phyloP scores from a whole-genome alignment of 1,140 invertebrate species.

The Dreissena rostriformis region DNA sequence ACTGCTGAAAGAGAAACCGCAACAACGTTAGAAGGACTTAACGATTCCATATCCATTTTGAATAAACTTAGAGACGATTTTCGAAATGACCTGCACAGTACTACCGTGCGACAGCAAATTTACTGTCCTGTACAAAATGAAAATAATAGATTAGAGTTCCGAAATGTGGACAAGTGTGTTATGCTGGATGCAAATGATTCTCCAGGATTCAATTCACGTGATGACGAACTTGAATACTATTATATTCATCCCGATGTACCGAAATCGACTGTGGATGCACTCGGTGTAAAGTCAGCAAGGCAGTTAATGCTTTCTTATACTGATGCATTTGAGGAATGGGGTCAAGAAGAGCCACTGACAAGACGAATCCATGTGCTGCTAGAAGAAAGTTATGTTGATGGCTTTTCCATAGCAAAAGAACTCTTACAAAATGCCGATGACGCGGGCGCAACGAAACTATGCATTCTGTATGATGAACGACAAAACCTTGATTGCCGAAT shows the following conservation, averaged over 20 bases:
- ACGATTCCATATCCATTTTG: slow-evolving; percentile 21
- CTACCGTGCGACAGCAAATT: neutral
- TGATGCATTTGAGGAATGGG: slow-evolving; percentile 57
- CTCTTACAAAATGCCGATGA: slow-evolving; percentile 79
- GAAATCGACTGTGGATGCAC: neutral
- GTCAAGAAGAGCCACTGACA: slow-evolving; percentile 72
- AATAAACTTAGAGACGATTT: slow-evolving; percentile 9
- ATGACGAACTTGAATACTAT: slow-evolving; percentile 28
- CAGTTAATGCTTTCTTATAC: slow-evolving; percentile 33
- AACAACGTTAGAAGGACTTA: neutral
- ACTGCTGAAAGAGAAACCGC: slow-evolving; percentile 40
- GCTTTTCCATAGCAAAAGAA: slow-evolving; percentile 75
- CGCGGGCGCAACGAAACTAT: slow-evolving; percentile 81
- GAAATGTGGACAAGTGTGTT: slow-evolving; percentile 5
- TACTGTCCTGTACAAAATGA: slow-evolving; percentile 4
- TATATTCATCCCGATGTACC: slow-evolving; percentile 32
- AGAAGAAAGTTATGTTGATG: slow-evolving; percentile 70
- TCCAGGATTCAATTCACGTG: slow-evolving; percentile 32
- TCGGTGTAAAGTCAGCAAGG: slow-evolving; percentile 52
- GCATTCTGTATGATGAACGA: slow-evolving; percentile 80
- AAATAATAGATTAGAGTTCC: slow-evolving; percentile 1
- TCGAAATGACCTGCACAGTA: neutral
- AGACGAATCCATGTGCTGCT: slow-evolving; percentile 64
- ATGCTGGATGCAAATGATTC: slow-evolving; percentile 29
- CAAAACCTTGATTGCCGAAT: slow-evolving; percentile 66